These are phyloP conservation scores for Chaunax sp. DNA, from an alignment of 2,797 vertebrate genomes.

Conservation along the genomic window DNA sequence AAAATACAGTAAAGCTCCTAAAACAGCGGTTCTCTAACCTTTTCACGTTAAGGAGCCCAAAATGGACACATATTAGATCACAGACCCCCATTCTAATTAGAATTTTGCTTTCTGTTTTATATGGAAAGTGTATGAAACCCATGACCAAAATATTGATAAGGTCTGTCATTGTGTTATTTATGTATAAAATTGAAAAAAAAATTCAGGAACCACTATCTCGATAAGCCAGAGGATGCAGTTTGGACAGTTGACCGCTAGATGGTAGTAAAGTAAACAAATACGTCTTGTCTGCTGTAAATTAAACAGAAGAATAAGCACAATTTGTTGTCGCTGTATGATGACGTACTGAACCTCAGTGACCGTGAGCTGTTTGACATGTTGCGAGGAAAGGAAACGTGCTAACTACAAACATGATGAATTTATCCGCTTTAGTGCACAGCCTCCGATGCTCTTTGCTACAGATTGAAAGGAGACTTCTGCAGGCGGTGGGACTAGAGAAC, in stretches of 20 bases:
- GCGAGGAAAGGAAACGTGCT: constrained; percentile 3
- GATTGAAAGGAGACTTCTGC: constrained; percentile 76
- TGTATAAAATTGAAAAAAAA: too few species aligned
- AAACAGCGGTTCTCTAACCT: too few species aligned
- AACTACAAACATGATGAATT: constrained; percentile 60
- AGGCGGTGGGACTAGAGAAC: constrained; percentile 71
- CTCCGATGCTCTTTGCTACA: constrained; percentile 75
- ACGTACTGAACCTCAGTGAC: constrained; percentile 63
- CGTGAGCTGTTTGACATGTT: constrained; percentile 69
- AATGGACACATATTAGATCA: too few species aligned
- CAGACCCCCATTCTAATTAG: too few species aligned
- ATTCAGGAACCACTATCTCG: too few species aligned
- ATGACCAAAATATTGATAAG: too few species aligned
- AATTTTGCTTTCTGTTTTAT: too few species aligned
- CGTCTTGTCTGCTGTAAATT: not conserved
- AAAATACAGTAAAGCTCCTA: too few species aligned
- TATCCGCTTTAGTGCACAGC: constrained; percentile 68
- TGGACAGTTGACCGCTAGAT: not conserved
- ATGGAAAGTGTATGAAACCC: too few species aligned
- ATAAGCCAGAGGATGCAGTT: too few species aligned
- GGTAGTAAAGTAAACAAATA: fast-evolving
- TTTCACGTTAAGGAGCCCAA: too few species aligned
- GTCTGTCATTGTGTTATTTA: too few species aligned
- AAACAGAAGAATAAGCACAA: constrained; percentile 31
- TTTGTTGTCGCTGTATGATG: constrained; percentile 63